These are phyloP conservation scores for Parasteatoda tepidariorum DNA, from an alignment of 1,140 invertebrate genomes.

Conservation along the genomic window DNA sequence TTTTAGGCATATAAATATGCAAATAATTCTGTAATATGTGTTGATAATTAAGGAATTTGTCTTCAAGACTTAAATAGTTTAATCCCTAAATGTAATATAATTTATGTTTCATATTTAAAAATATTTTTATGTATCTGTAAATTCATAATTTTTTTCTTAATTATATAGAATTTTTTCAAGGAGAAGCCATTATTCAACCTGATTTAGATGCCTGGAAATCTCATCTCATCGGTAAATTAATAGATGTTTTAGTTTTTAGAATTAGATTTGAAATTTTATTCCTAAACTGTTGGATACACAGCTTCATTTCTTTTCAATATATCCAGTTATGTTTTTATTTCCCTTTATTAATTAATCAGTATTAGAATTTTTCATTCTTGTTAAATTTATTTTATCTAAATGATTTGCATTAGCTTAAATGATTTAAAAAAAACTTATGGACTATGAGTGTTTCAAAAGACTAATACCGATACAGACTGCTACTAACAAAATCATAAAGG, in stretches of 20 bases:
- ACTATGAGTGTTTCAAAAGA: too few relatives aligned
- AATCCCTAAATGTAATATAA: too few relatives aligned
- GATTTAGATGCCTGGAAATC: constrained; percentile 27
- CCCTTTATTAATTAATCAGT: not conserved
- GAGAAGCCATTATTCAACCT: not conserved
- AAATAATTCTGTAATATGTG: too few relatives aligned
- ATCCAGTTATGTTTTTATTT: not conserved
- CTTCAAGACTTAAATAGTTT: not conserved
- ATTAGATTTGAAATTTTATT: too few relatives aligned
- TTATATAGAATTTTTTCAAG: constrained; percentile 22
- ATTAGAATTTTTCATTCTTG: not conserved
- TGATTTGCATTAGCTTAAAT: too few relatives aligned
- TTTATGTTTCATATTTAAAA: not conserved
- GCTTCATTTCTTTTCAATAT: not conserved
- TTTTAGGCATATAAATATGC: too few relatives aligned
- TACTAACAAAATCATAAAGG: too few relatives aligned
- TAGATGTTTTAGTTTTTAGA: too few relatives aligned
- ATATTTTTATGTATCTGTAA: not conserved
- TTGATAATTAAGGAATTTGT: too few relatives aligned
- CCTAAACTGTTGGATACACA: not conserved
- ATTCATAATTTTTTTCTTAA: not conserved
- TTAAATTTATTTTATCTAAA: too few relatives aligned
- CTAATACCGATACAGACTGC: too few relatives aligned
- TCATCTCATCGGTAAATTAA: constrained; percentile 19
- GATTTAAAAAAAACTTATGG: too few relatives aligned